phyloP scores from a whole-genome alignment of 2,113 vertebrate genomes.

The Mesocricetus auratus region DNA sequence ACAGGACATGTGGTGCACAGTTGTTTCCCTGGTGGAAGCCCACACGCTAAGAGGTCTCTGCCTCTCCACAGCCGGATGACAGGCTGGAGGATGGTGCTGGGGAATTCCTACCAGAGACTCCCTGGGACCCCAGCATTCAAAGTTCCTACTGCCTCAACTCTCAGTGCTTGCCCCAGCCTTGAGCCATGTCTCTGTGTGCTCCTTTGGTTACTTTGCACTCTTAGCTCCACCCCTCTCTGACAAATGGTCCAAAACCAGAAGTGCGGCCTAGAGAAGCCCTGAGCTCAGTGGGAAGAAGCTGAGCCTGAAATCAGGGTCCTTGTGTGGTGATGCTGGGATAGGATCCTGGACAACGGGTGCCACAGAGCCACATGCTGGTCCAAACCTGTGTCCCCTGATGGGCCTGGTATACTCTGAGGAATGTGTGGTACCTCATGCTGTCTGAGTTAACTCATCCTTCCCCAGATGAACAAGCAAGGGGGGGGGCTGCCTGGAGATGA shows the following conservation, averaged over 20 bases:
- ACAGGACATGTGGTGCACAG: background rate
- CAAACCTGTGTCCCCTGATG: background rate
- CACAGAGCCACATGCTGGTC: too few relatives aligned
- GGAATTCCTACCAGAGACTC: background rate
- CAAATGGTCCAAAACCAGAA: background rate
- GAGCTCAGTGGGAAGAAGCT: too few relatives aligned
- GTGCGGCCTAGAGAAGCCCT: background rate
- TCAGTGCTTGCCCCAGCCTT: background rate
- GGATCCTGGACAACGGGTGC: background rate
- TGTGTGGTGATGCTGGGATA: background rate
- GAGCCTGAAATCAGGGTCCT: background rate
- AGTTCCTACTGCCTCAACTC: background rate
- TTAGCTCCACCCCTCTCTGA: background rate
- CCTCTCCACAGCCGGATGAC: background rate
- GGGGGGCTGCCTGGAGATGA: background rate
- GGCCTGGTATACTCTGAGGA: fast-evolving
- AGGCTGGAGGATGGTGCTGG: background rate
- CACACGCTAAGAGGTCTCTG: background rate
- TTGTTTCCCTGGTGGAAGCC: too few relatives aligned
- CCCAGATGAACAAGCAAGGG: background rate
- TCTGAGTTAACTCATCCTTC: background rate
- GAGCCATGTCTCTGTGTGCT: background rate
- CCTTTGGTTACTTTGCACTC: background rate
- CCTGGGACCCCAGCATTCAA: background rate
- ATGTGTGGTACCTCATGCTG: fast-evolving